phyloP scores from a whole-genome alignment of 1,140 invertebrate genomes.

The Epicauta chinensis region DNA sequence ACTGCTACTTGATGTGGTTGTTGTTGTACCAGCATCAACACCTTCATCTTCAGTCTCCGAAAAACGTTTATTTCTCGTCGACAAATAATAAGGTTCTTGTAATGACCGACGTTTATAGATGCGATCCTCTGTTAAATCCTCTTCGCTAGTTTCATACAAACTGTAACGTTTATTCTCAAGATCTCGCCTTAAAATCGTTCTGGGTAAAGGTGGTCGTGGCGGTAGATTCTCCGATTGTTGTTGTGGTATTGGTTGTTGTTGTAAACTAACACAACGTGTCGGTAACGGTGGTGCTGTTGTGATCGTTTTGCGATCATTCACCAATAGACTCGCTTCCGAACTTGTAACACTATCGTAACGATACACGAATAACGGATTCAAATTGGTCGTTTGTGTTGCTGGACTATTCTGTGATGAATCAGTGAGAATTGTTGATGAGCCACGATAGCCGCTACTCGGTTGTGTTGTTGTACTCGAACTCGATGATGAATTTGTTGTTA shows the following conservation, averaged over 20 bases:
- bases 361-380: conserved; percentile 72
- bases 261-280: conserved; percentile 58
- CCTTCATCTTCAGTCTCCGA: conserved; percentile 57
- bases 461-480: conserved; percentile 70
- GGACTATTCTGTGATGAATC: conserved; percentile 58
- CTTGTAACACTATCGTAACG: conserved; percentile 70
- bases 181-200: conserved; percentile 52
- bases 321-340: conserved; percentile 56
- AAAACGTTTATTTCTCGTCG: conserved; percentile 36
- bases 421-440: conserved; percentile 76
- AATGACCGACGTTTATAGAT: conserved; percentile 59
- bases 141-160: conserved; percentile 65
- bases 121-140: conserved; percentile 39
- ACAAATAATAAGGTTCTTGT: conserved; percentile 64
- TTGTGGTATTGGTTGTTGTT: conserved; percentile 48
- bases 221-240: conserved; percentile 53
- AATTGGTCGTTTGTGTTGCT: conserved; percentile 44
- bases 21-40: conserved; percentile 41
- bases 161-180: conserved; percentile 60
- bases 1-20: conserved; percentile 34
- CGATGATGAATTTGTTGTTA: conserved; percentile 55
- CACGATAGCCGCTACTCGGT: conserved; percentile 76
- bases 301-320: conserved; percentile 47
- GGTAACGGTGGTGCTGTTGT: conserved; percentile 49
- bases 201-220: conserved; percentile 62